Percentiles rank a stretch among this genome's conserved stretches.
phyloP scores from a whole-genome alignment of 2,113 vertebrate genomes.

The Puffinus mauretanicus region DNA sequence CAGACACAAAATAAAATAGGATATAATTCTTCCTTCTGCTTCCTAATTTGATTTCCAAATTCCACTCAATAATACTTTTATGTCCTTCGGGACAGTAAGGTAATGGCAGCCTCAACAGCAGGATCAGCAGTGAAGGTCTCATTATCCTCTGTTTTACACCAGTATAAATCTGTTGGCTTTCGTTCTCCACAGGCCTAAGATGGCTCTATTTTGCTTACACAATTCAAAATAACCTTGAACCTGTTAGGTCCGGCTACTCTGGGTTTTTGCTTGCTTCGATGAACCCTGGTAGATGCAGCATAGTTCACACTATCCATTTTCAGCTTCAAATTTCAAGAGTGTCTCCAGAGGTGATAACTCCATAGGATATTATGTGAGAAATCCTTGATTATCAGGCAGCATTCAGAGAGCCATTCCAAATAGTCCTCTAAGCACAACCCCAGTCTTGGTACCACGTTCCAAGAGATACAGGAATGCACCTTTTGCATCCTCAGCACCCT shows the following conservation, averaged over 20 bases:
- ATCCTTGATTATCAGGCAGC: neutral
- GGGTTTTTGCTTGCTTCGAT: neutral
- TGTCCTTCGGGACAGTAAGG: neutral
- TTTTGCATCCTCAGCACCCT: neutral
- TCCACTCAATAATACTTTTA: neutral
- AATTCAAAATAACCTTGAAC: neutral
- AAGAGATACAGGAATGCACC: neutral
- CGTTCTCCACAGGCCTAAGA: neutral
- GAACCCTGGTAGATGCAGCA: neutral
- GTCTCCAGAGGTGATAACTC: neutral
- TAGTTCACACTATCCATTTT: neutral
- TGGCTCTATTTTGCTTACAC: neutral
- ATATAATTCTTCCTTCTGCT: constrained; percentile 6
- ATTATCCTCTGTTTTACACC: neutral
- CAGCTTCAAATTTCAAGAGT: neutral
- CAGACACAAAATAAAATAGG: constrained; percentile 43
- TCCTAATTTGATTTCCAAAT: constrained; percentile 21
- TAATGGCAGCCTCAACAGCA: neutral
- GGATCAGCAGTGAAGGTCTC: neutral
- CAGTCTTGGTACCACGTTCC: neutral
- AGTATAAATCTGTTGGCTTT: neutral
- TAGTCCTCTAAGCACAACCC: neutral
- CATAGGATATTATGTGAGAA: neutral
- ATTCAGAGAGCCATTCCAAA: neutral
- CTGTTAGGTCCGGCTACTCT: neutral